These are phyloP conservation scores for Tragulus kanchil DNA, from an alignment of 2,113 vertebrate species.

Conservation along the genomic window DNA sequence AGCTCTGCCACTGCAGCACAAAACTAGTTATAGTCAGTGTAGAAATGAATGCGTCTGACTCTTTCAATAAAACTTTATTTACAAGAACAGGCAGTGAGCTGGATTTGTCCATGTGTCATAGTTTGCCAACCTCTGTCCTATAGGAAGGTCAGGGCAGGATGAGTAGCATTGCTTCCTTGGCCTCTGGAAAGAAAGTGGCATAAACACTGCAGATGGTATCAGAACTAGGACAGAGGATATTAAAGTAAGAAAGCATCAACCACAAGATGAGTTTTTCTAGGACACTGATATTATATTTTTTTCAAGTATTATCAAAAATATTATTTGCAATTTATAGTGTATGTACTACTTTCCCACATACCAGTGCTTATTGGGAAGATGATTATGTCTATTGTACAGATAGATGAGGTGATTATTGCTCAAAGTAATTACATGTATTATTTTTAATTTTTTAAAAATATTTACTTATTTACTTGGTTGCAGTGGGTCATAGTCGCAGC, in stretches of 20 bases:
- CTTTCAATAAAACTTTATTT: neutral
- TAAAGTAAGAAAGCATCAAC: neutral
- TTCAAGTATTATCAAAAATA: neutral
- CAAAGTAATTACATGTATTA: neutral
- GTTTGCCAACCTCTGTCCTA: neutral
- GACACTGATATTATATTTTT: neutral
- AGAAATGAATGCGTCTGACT: neutral
- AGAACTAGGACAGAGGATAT: neutral
- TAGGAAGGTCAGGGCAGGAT: neutral
- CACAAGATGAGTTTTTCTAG: neutral
- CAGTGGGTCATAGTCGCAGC: too few species aligned
- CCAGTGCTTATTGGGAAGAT: neutral
- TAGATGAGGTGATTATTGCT: neutral
- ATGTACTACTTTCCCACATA: neutral
- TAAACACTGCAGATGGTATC: neutral
- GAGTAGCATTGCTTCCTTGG: neutral
- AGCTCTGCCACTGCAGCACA: neutral
- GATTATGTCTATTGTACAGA: neutral
- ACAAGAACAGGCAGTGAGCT: neutral
- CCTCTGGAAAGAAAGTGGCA: neutral
- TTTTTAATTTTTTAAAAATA: too few species aligned
- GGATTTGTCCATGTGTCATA: neutral
- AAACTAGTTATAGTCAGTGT: neutral
- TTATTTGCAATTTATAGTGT: neutral
- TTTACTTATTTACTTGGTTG: too few species aligned